These are phyloP conservation scores for Condylura cristata DNA, from an alignment of 2,113 vertebrate species.

Conservation along the genomic window DNA sequence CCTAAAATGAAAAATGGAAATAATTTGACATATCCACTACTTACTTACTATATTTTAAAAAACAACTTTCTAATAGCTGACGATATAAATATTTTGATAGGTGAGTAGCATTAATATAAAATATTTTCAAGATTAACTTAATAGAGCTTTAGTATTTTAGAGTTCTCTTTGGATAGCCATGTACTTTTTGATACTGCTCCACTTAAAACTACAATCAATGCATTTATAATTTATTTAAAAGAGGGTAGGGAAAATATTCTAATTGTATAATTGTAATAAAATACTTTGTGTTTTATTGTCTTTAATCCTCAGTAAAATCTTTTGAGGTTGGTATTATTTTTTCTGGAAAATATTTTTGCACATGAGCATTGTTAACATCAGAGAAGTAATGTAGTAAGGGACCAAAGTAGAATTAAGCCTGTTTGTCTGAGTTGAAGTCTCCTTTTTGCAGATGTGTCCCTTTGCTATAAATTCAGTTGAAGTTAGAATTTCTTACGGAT, in stretches of 20 bases:
- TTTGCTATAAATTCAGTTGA: neutral
- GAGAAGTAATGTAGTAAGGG: neutral
- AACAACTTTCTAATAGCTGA: neutral
- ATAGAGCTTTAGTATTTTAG: neutral
- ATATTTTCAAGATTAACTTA: neutral
- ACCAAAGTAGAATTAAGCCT: neutral
- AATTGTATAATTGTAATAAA: neutral
- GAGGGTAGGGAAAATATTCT: neutral
- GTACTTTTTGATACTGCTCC: neutral
- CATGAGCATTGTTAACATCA: neutral
- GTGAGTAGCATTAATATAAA: neutral
- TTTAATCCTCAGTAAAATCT: neutral
- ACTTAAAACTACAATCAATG: neutral
- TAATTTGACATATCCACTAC: neutral
- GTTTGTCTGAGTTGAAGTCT: neutral
- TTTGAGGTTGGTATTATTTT: neutral
- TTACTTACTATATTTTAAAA: neutral
- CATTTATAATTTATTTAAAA: neutral
- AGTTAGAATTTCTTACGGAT: conserved; percentile 1
- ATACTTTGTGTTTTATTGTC: neutral
- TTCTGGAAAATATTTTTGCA: neutral
- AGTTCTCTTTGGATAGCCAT: neutral
- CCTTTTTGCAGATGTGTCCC: neutral
- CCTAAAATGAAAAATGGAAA: neutral
- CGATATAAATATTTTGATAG: neutral